Evolutionary conservation across 2,888 invertebrate genomes (phyloP), one percentile per base, ranked within the genome.

Genomic region (Drepana falcataria): DNA sequence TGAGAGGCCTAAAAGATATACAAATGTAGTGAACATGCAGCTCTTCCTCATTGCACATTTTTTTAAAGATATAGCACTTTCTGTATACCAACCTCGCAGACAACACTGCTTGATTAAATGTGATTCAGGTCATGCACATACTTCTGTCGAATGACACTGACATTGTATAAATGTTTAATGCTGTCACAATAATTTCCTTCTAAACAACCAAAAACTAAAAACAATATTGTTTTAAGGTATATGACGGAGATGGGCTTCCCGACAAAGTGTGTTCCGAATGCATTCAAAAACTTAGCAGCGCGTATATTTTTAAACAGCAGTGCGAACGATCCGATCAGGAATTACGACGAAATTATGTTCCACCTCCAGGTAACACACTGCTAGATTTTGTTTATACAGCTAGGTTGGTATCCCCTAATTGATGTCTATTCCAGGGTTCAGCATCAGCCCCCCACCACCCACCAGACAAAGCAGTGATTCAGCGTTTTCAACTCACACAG

Each of bases 181-280:
- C 21, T 21, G 21, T 21, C 21, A 21, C 21, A 21, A 21, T 21
- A 21, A 21, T 21, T 21, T 21, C 21, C 21, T 21, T 21, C 1
- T 21, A 21, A 21, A 21, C 0, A 21, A 21, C 21, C 21, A 21
- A 21, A 21, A 21, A 21, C 21, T 21, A 21, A 33, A n/a, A 44
- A 54, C 53, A n/a, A 63, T 59, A 48, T 70, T 21, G 21, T 21
- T 21, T 71, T 48, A 61, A 91, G 91, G 78, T 91, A 55, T 86
- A 83, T 54, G 91, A 91, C 64, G 91, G 91, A 34, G 91, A 91
- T 66, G 91, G 91, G 7, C 64, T 91, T 7, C 91, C 91, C 5
- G 91, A 91, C 57, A 91, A 91, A 69, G 83, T 91, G 40, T 91
- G 91, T 64, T 77, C 88, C 0, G 91, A 91, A 63, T 91, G 91